phyloP scores from a whole-genome alignment of 2,797 vertebrate genomes.

The Remorina albescens region DNA sequence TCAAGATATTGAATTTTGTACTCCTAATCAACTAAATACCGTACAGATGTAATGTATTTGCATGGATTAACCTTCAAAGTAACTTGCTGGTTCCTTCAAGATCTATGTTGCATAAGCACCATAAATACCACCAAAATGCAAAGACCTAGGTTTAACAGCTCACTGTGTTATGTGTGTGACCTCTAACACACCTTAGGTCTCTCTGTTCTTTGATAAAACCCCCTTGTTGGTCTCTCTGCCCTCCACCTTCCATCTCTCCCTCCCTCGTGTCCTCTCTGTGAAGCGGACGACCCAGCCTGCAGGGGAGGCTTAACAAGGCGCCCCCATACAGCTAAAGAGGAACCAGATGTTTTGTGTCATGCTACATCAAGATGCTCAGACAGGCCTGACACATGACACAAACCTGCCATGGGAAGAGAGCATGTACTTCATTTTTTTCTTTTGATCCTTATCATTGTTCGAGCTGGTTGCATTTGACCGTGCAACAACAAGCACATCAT shows the following conservation, averaged over 20 bases:
- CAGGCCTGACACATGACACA: constrained; percentile 50
- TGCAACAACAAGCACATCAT: background rate
- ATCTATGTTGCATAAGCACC: background rate
- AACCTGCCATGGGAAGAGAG: constrained; percentile 49
- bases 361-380: constrained; percentile 65
- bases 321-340: constrained; percentile 77
- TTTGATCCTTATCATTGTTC: constrained; percentile 58
- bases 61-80: background rate
- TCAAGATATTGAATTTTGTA: too few relatives aligned
- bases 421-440: background rate
- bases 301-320: constrained; percentile 73
- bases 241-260: constrained; percentile 32
- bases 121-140: background rate
- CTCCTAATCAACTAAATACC: background rate
- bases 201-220: constrained; percentile 57
- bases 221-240: constrained; percentile 39
- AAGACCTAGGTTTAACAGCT: background rate
- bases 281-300: constrained; percentile 68
- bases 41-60: background rate
- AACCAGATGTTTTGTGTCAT: constrained; percentile 85
- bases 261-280: constrained; percentile 52
- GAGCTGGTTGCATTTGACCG: constrained; percentile 12
- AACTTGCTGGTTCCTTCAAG: background rate
- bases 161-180: constrained; percentile 2
- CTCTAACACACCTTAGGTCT: constrained; percentile 14